A percentile compares a stretch with the other conserved stretches of the same genome.
These are phyloP conservation scores for Chiloscyllium punctatum DNA, from an alignment of 2,797 vertebrate genomes.

Conservation along the genomic window DNA sequence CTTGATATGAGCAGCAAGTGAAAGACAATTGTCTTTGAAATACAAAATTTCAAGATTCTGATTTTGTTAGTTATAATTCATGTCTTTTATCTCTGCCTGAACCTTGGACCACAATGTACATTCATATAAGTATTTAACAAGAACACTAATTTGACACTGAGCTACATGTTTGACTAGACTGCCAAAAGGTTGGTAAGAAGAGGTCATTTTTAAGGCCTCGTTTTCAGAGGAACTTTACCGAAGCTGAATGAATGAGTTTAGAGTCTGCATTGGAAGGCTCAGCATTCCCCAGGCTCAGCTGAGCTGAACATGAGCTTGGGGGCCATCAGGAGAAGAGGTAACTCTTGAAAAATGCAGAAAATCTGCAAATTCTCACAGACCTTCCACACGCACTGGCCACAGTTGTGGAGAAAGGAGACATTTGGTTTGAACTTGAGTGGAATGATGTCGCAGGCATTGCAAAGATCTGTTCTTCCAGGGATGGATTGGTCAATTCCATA, in stretches of 20 bases:
- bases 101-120: too few relatives aligned
- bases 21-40: too few relatives aligned
- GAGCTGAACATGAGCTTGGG: not conserved
- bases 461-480: not conserved
- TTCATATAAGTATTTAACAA: not conserved
- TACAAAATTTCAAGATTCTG: too few relatives aligned
- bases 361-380: not conserved
- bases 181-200: not conserved
- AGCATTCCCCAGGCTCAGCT: not conserved
- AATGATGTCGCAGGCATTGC: not conserved
- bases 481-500: not conserved
- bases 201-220: not conserved
- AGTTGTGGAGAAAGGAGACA: not conserved
- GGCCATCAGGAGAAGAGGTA: not conserved
- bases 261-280: not conserved
- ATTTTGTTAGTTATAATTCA: too few relatives aligned
- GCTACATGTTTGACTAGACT: not conserved
- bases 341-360: not conserved
- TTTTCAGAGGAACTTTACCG: not conserved
- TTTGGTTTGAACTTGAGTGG: not conserved
- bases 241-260: not conserved
- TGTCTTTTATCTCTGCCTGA: too few relatives aligned
- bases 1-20: too few relatives aligned
- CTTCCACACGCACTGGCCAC: not conserved
- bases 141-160: not conserved